phyloP scores from a whole-genome alignment of 2,113 vertebrate genomes.

The Burhinus oedicnemus region DNA sequence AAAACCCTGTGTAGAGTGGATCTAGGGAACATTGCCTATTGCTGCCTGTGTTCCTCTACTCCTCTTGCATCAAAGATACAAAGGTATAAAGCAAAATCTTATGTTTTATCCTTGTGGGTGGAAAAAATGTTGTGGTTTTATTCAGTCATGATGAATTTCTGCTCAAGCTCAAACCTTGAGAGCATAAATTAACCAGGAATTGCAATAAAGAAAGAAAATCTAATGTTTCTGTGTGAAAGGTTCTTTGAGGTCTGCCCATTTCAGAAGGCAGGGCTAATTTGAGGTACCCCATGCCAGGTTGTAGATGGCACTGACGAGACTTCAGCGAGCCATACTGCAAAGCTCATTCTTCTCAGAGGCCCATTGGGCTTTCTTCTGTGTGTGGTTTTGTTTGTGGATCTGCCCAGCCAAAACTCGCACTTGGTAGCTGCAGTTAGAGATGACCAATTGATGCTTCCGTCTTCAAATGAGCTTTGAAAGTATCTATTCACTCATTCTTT shows the following conservation, averaged over 20 bases:
- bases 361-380: neutral
- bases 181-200: neutral
- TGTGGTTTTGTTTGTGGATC: neutral
- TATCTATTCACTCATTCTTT: neutral
- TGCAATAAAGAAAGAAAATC: neutral
- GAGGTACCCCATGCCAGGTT: neutral
- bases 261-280: neutral
- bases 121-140: neutral
- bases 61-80: neutral
- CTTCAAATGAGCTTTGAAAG: neutral
- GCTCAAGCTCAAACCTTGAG: neutral
- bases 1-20: too few species aligned
- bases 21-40: neutral
- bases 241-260: neutral
- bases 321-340: rapidly evolving
- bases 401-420: neutral
- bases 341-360: neutral
- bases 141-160: neutral
- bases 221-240: neutral
- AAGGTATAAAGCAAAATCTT: neutral
- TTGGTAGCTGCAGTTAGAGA: neutral
- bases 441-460: neutral
- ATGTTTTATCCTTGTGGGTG: neutral
- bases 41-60: neutral
- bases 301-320: neutral